Percentiles rank a stretch among this genome's conserved stretches.
Evolutionary conservation across 2,113 vertebrate genomes (phyloP).

Genomic region (Sorex araneus): DNA sequence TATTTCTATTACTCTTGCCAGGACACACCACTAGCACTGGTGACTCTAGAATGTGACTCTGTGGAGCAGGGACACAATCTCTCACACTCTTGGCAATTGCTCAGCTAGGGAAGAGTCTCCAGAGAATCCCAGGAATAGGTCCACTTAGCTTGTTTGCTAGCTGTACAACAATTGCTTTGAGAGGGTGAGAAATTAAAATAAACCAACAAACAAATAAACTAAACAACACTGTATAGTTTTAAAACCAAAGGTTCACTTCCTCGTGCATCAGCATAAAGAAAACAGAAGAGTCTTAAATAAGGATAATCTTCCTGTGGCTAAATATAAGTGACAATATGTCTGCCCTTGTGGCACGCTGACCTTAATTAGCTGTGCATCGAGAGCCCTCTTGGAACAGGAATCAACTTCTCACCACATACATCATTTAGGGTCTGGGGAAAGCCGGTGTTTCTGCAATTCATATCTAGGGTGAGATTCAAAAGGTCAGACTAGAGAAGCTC

Average conservation of each 20-base stretch:
- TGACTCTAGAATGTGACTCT: background rate
- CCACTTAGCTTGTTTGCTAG: background rate
- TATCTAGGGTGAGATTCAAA: background rate
- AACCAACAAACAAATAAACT: too few relatives aligned
- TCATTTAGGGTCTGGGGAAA: background rate
- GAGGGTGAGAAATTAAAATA: background rate
- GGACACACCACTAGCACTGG: too few relatives aligned
- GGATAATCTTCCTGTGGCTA: slow-evolving; percentile 63
- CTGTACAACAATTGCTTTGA: background rate
- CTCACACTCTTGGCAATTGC: background rate
- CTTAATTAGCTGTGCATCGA: fast-evolving
- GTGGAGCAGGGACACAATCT: background rate
- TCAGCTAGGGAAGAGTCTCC: background rate
- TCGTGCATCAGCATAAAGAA: slow-evolving; percentile 19
- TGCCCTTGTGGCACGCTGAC: background rate
- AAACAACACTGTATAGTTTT: background rate
- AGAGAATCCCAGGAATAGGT: background rate
- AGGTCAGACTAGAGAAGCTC: background rate
- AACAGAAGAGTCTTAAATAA: slow-evolving; percentile 58
- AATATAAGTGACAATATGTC: slow-evolving; percentile 65
- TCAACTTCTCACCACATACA: background rate
- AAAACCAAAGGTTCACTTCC: slow-evolving; percentile 8
- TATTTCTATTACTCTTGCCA: background rate
- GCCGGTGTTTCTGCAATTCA: background rate
- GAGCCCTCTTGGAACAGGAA: background rate